phyloP scores from a whole-genome alignment of 2,113 vertebrate genomes.

The Loxodonta africana region DNA sequence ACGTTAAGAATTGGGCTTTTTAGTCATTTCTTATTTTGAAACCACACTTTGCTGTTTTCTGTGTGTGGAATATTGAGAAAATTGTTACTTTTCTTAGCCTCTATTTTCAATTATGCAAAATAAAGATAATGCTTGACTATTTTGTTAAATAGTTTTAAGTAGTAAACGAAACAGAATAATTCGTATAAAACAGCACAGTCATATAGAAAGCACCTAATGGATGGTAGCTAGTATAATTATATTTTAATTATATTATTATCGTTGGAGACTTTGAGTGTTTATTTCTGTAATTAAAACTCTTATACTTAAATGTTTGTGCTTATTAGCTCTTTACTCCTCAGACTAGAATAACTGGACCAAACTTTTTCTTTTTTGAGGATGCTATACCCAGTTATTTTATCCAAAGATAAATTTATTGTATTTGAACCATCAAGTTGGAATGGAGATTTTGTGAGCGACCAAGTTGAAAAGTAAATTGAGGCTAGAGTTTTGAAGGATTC shows the following conservation, averaged over 20 bases:
- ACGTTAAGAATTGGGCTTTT: not conserved
- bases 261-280: not conserved
- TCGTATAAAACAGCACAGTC: not conserved
- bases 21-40: slow-evolving; percentile 29
- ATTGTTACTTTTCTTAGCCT: not conserved
- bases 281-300: slow-evolving; percentile 27
- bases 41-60: not conserved
- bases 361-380: slow-evolving; percentile 9
- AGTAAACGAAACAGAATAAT: slow-evolving; percentile 23
- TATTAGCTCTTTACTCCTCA: slow-evolving; percentile 48
- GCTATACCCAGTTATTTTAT: slow-evolving; percentile 21
- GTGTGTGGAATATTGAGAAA: slow-evolving; percentile 21
- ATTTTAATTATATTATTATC: slow-evolving; percentile 18
- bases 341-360: slow-evolving; percentile 28
- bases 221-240: slow-evolving; percentile 7
- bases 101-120: not conserved
- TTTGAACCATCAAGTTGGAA: slow-evolving; percentile 16
- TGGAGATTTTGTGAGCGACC: slow-evolving; percentile 39
- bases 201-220: not conserved
- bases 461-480: slow-evolving; percentile 56
- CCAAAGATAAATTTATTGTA: not conserved
- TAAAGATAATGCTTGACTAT: not conserved
- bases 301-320: slow-evolving; percentile 16
- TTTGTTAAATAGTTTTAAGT: not conserved
- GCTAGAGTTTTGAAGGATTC: slow-evolving; percentile 9